Evolutionary conservation across 2,888 invertebrate species (phyloP).

Genomic region (Papilio elwesi): DNA sequence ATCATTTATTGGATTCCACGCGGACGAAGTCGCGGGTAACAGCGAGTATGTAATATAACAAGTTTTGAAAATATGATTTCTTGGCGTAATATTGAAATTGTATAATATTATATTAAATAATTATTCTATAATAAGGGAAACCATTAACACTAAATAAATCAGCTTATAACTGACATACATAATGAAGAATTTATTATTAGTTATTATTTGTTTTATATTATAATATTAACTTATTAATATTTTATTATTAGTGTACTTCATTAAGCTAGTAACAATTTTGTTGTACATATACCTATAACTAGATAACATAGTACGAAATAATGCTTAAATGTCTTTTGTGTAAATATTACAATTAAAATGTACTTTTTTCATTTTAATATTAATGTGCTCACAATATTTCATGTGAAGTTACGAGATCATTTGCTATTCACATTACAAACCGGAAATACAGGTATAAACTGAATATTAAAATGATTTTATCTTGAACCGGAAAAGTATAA

Average conservation of each 20-base stretch:
- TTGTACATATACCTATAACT: too few relatives aligned
- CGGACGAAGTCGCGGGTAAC: too few relatives aligned
- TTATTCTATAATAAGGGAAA: not conserved
- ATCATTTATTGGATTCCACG: too few relatives aligned
- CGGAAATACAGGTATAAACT: conserved; percentile 3
- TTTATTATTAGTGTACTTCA: too few relatives aligned
- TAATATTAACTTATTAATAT: too few relatives aligned
- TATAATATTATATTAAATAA: not conserved
- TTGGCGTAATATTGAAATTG: not conserved
- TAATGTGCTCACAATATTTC: not conserved
- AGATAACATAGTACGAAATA: too few relatives aligned
- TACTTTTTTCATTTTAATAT: not conserved
- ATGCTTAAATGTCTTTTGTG: too few relatives aligned
- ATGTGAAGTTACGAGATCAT: conserved; percentile 6
- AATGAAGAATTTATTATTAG: too few relatives aligned
- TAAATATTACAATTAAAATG: not conserved
- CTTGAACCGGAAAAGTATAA: conserved; percentile 3
- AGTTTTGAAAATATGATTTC: too few relatives aligned
- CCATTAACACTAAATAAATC: not conserved
- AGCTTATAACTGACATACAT: not conserved
- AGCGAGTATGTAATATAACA: too few relatives aligned
- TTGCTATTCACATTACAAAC: not conserved
- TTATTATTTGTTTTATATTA: too few relatives aligned
- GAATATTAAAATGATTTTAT: conserved; percentile 3
- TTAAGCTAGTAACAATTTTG: too few relatives aligned